A percentile compares a stretch with the other conserved stretches of the same genome.
Evolutionary conservation across 2,797 vertebrate genomes (phyloP).

Genomic region (Cryptoblepharus egeriae): DNA sequence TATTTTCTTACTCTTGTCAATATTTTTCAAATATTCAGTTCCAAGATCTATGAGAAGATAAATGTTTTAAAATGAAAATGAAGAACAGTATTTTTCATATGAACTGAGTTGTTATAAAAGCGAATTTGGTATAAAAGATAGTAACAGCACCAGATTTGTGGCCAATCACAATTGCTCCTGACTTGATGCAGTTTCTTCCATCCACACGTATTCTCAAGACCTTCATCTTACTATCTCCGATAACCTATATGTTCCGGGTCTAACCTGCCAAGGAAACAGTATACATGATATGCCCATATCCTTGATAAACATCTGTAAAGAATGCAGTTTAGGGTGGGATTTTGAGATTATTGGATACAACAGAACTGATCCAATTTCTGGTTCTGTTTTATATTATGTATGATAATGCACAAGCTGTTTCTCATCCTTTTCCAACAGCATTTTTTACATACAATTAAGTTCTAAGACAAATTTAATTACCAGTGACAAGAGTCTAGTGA

Average conservation of each 20-base stretch:
- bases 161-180: neutral
- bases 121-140: neutral
- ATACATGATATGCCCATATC: neutral
- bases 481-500: slow-evolving; percentile 32
- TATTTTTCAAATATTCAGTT: neutral
- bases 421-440: neutral
- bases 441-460: slow-evolving; percentile 40
- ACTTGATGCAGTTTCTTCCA: neutral
- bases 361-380: slow-evolving; percentile 13
- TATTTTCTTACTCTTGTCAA: neutral
- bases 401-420: slow-evolving; percentile 11
- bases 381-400: neutral
- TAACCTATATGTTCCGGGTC: neutral
- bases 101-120: neutral
- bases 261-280: neutral
- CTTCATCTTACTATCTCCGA: neutral
- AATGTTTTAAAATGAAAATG: neutral
- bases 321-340: neutral
- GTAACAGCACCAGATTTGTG: neutral
- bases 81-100: neutral
- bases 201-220: neutral
- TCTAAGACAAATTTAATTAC: slow-evolving; percentile 56
- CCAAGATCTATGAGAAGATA: neutral
- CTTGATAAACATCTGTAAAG: neutral
- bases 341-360: neutral